Conservation (phyloP, 2,888 invertebrate species). For the Seladonia tumulorum region DNA sequence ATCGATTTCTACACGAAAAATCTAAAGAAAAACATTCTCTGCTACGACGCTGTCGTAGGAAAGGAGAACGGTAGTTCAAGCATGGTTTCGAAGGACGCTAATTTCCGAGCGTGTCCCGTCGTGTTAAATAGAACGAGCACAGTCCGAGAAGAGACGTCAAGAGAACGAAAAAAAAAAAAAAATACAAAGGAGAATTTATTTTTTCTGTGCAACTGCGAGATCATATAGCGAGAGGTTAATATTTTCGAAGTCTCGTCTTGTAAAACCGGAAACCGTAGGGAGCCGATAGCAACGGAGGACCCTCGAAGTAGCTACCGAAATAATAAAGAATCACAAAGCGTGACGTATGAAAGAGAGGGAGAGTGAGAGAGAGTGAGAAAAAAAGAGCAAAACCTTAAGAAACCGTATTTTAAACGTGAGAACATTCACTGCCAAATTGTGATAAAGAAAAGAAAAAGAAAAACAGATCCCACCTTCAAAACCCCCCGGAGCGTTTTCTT, state of each 20-base stretch:
- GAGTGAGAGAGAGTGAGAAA: neutral
- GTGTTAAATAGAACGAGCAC: constrained; percentile 20
- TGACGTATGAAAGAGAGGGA: neutral
- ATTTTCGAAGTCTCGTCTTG: constrained; percentile 69
- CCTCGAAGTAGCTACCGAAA: constrained; percentile 18
- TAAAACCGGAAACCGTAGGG: constrained; percentile 50
- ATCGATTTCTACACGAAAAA: neutral
- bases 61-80: no score
- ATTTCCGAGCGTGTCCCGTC: constrained; percentile 7
- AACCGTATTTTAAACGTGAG: constrained; percentile 78
- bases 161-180: constrained; percentile 46
- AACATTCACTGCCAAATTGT: constrained; percentile 84
- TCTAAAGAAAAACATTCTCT: neutral
- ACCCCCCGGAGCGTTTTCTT: constrained; percentile 72
- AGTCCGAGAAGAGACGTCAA: constrained; percentile 32
- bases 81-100: neutral
- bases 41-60: neutral
- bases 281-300: constrained; percentile 47
- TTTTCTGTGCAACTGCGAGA: constrained; percentile 69
- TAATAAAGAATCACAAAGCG: neutral
- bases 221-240: constrained; percentile 60
- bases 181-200: constrained; percentile 68
- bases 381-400: constrained; percentile 46
- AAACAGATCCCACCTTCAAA: constrained; percentile 76
- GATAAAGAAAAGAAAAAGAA: constrained; percentile 71